Base-by-base conservation (phyloP, 2,797 vertebrate species). In the Phataginus tetradactyla region DNA sequence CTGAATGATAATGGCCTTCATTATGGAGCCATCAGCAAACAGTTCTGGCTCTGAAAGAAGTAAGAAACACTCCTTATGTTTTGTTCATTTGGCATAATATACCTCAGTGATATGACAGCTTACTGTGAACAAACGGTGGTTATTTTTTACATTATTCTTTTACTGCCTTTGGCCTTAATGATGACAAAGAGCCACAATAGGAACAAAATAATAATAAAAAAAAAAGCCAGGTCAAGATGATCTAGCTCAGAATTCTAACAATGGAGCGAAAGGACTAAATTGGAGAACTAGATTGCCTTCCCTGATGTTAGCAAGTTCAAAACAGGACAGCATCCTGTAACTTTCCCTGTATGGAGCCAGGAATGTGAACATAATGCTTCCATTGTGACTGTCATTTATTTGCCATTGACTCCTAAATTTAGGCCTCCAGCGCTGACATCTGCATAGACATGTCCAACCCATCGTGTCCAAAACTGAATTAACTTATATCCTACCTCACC, bases 81-180 rank as follows among this genome's bases (percentile, higher is more conserved):
- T 63, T 77, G 49, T 90, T 83, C 39, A 90, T 63, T 49, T 86
- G 55, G 20, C 42, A 85, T 42, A 53, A 13, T 55, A 63, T 53
- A 34, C 27, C 45, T 45, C 4, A 8, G 29, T 23, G 8, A 42
- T 64, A 14, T 85, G 64, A 63, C 11, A 37, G 63, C 27, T 90
- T 34, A 66, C 17, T 49, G 29, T 53, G 32, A 71, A 55, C 34
- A 94, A 78, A 71, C 69, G 21, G 21, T 69, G 37, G 11, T 79
- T 66, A 57, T 57, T 95, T 45, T 95, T 83, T 71, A 59, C 39
- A 92, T 75, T 81, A 74, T 74, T 74, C 32, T 27, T 74, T 81
- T 94, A 66, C 34, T 57, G 55, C 34, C 21, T 94, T 88, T 74
- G 32, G 66, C 29, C 57, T 66, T 81, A 64, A 45, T 55, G 42